phyloP scores from a whole-genome alignment of 92 coral and sea anemone species.

The Umimayanthus chanpuru region DNA sequence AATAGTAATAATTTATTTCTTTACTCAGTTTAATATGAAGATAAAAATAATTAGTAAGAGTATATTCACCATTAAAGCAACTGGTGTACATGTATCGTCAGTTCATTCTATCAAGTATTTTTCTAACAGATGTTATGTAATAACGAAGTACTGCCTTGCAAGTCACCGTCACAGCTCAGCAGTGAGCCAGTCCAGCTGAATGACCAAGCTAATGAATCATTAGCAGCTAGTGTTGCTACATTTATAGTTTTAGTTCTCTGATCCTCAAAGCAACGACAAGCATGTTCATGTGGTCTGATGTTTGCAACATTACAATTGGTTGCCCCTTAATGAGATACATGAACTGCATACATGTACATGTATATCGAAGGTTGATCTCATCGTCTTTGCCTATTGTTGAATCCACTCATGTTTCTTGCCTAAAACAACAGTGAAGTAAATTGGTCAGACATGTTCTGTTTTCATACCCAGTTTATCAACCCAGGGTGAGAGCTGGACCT shows the following conservation, averaged over 20 bases:
- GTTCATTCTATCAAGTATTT: too few relatives aligned
- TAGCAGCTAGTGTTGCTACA: background rate
- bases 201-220: background rate
- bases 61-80: too few relatives aligned
- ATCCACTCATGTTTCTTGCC: conserved; percentile 86
- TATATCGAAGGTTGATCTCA: background rate
- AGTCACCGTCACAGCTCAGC: background rate
- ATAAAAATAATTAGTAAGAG: too few relatives aligned
- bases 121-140: background rate
- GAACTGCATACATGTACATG: too few relatives aligned
- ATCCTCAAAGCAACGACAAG: background rate
- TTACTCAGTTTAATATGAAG: too few relatives aligned
- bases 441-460: background rate
- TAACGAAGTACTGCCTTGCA: background rate
- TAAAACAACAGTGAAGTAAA: conserved; percentile 24
- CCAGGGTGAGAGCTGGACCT: too few relatives aligned
- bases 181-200: background rate
- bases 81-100: too few relatives aligned
- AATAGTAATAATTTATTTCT: too few relatives aligned
- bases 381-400: conserved; percentile 77
- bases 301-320: background rate
- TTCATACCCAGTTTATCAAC: background rate
- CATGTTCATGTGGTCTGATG: background rate
- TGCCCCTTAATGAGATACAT: background rate
- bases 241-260: background rate